Conservation (phyloP, 2,797 vertebrate species). For the Acanthiza pusilla region DNA sequence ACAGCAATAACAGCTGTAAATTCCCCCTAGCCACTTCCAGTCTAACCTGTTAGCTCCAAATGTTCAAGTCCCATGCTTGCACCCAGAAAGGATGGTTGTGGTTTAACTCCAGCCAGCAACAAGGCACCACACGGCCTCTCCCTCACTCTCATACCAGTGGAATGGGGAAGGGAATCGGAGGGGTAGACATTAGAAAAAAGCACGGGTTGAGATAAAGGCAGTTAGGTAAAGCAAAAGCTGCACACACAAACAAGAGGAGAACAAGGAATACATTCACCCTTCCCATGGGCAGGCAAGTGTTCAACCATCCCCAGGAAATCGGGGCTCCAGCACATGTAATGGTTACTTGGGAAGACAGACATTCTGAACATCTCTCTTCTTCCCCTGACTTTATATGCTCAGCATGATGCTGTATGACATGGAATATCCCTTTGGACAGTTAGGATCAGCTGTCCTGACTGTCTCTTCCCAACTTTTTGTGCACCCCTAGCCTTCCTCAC, state of each 20-base stretch:
- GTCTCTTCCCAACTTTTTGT: background rate
- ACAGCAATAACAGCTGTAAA: background rate
- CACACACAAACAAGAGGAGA: accelerated
- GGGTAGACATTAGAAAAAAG: background rate
- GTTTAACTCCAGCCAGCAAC: background rate
- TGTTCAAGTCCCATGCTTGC: background rate
- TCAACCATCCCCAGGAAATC: background rate
- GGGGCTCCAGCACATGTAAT: background rate
- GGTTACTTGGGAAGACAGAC: background rate
- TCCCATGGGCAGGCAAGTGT: background rate
- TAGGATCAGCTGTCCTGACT: background rate
- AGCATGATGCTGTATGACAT: accelerated
- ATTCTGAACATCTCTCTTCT: background rate
- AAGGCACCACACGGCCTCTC: background rate
- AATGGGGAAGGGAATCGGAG: background rate
- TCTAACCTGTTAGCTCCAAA: background rate
- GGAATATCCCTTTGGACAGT: background rate
- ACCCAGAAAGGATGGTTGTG: background rate
- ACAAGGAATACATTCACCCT: background rate
- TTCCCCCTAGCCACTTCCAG: background rate
- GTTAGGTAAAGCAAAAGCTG: background rate
- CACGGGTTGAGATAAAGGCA: background rate
- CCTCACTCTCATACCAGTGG: background rate
- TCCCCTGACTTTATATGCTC: background rate
- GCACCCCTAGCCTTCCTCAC: background rate